Percentiles rank a stretch among this genome's conserved stretches.
These are phyloP conservation scores for Crotalus tigris DNA, from an alignment of 2,113 vertebrate genomes.

Conservation along the genomic window DNA sequence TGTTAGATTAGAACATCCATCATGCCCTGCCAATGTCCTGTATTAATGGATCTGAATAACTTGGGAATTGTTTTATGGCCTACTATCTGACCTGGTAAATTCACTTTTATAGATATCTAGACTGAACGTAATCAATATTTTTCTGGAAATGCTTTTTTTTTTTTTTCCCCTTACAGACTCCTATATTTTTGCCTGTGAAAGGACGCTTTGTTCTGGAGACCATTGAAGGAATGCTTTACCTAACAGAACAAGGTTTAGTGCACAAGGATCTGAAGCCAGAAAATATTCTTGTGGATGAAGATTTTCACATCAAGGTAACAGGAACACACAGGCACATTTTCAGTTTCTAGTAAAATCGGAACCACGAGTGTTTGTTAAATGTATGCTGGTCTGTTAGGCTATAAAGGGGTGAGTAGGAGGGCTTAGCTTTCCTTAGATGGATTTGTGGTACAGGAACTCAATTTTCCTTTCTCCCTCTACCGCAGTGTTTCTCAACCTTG, in stretches of 20 bases:
- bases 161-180: conserved; percentile 65
- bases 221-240: conserved; percentile 90
- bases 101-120: background rate
- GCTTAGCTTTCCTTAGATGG: background rate
- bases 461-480: background rate
- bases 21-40: background rate
- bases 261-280: conserved; percentile 97
- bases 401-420: background rate
- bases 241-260: conserved; percentile 78
- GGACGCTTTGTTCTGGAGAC: conserved; percentile 87
- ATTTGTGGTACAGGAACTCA: background rate
- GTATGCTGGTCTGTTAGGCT: background rate
- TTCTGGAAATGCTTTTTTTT: conserved; percentile 1
- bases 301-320: conserved; percentile 93
- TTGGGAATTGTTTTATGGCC: background rate
- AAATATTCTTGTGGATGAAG: conserved; percentile 88
- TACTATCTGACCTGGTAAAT: background rate
- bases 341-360: background rate
- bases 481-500: too few species aligned
- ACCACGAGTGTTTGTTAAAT: background rate
- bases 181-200: conserved; percentile 82
- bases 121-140: background rate
- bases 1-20: background rate
- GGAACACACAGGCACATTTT: background rate
- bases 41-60: background rate